Base-by-base conservation (phyloP, 35 echinoderm and acorn worm genomes). In the Heliocidaris erythrogramma region DNA sequence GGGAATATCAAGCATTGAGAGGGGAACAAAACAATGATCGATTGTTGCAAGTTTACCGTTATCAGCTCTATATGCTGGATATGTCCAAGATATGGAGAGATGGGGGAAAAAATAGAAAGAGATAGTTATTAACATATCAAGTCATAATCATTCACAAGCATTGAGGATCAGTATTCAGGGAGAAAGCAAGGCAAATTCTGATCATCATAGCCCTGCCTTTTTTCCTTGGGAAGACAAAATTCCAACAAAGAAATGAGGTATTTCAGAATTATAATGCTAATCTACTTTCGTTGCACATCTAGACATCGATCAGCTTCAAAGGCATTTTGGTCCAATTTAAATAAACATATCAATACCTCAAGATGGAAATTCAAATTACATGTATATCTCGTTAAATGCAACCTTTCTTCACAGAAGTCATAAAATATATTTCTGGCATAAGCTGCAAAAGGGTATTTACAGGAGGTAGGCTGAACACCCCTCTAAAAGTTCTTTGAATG, bases 11-110 rank as follows among this genome's bases (percentile, higher is more conserved):
- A 92, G 48, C 49, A 48, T n/a, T 2, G 91, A 48, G 13, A 92
- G 29, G 29, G 91, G 91, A 92, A 92, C 48, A 48, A 92, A 92
- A 92, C 91, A 92, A 5, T 92, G 91, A 52, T 92, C 91, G 13
- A 52, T 56, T 4, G 50, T 59, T 30, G 31, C 5, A 4, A 92
- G 18, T 32, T 92, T 92, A 92, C 91, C 91, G 13, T 59, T 18
- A 13, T 92, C 18, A n/a, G 27, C 31, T 92, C 47, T 48, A 92
- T 42, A 48, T 17, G 31, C 87, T 89, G 31, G 7, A 92, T 5
- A 92, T 24, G 47, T 49, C 91, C 48, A 92, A 92, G 49, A 48
- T 30, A 92, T 14, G 31, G 49, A 49, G 48, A 49, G 50, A 48
- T 48, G 50, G 0, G 30, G 56, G 4, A 92, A 30, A 56, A 92